phyloP scores from a whole-genome alignment of 2,888 invertebrate genomes.

The Stenolophus ochropezus region DNA sequence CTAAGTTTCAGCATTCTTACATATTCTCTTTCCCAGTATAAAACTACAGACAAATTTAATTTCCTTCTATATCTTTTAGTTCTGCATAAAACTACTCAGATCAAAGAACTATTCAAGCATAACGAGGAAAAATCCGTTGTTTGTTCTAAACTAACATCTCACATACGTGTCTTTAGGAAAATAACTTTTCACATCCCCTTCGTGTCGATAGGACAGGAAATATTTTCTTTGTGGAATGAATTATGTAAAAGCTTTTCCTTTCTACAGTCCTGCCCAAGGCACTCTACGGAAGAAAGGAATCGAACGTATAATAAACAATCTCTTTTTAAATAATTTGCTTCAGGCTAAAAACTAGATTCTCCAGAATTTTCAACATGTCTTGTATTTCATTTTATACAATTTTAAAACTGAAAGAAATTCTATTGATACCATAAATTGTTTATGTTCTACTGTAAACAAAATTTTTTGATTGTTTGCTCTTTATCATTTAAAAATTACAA shows the following conservation, averaged over 20 bases:
- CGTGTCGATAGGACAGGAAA: neutral
- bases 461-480: too few species aligned
- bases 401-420: too few species aligned
- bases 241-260: conserved; percentile 5
- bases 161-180: neutral
- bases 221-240: neutral
- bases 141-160: neutral
- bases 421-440: too few species aligned
- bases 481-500: too few species aligned
- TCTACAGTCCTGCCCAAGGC: neutral
- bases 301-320: too few species aligned
- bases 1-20: neutral
- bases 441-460: too few species aligned
- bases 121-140: neutral
- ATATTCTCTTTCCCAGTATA: neutral
- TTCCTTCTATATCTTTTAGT: neutral
- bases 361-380: too few species aligned
- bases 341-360: too few species aligned
- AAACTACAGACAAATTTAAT: neutral
- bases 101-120: neutral
- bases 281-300: too few species aligned
- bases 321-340: too few species aligned
- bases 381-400: too few species aligned
- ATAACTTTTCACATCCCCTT: neutral
- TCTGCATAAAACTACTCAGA: neutral